Evolutionary conservation across 2,113 vertebrate genomes (phyloP), one percentile per base, ranked within the genome.

Genomic region (Phrynosoma platyrhinos): DNA sequence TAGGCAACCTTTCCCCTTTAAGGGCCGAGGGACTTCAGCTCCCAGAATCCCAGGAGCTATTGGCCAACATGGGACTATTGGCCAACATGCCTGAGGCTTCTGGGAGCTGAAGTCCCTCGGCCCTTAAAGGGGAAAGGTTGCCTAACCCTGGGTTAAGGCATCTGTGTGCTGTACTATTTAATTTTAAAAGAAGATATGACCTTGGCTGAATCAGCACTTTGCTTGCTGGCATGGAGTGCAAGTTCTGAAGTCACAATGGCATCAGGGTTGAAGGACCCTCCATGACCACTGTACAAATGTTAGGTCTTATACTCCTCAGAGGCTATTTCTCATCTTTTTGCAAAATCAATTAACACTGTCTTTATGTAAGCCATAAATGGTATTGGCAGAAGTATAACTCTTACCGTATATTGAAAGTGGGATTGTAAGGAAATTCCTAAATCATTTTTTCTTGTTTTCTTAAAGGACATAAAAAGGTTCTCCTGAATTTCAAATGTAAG

Each of bases 361-460:
- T 42, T 40, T 82, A 2, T 42, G 21, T 42, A 66, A 82, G 21
- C 6, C 21, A 40, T 14, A 5, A 42, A 23, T 23, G 4, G 9
- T 5, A 1, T 30, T 32, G 23, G 27, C 42, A 66, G 32, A 32
- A 6, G 5, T 23, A 1, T 13, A 1, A 14, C 4, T 6, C 30
- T 87, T 92, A n/a, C n/a, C n/a, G n/a, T n/a, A 25, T 81, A 13
- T 81, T 94, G 91, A 90, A 90, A 88, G 87, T 47, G 9, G 27
- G 30, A n/a, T 25, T 86, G 86, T 53, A 30, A 88, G 93, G 91
- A 89, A 47, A 93, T 62, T 18, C 5, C 47, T 47, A 7, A 6
- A 78, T 86, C 94, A 89, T 90, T 91, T 87, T 92, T 93, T 88
- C 74, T 32, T 92, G 83, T 90, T 14, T 82, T 81, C 90, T 92